Evolutionary conservation across 2,797 vertebrate species (phyloP), one percentile per base, ranked within the genome.

Genomic region (Sebastes umbrosus): DNA sequence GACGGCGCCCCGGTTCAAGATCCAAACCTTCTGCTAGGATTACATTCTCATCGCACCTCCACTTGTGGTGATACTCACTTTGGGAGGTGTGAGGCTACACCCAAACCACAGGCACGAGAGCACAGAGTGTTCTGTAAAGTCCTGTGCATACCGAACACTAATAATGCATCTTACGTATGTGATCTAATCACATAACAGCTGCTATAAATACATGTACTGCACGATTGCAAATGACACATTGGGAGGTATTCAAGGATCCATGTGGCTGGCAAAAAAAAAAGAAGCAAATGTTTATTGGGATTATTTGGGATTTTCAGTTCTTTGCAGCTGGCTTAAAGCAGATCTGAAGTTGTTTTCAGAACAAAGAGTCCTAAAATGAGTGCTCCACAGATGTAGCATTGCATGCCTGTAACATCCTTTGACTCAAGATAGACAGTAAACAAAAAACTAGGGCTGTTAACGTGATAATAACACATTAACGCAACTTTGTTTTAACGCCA

Each of bases 61-160:
- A 74, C 74, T 57, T 84, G 65, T 50, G 83, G 72, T 80, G 64
- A 86, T 86, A 80, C 39, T 80, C 9, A 82, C 43, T 80, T 80
- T 88, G 67, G 64, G 68, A 86, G 87, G 88, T 90, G 90, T 80
- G 79, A 91, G 70, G 86, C 82, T 89, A 84, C 94, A 88, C 91
- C 92, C 84, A 87, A 91, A 89, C 85, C 91, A 90, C 88, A 92
- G 22, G 66, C 80, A 80, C 55, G n/a, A 50, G 70, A 80, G 57
- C 66, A 71, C 58, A 84, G 1, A 25, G 27, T 55, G 43, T 80
- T 90, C 74, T 87, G 4, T 65, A 14, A 70, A 75, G 27, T 75
- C 55, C 24, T 60, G 57, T 22, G 25, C 11, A 80, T 12, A 36
- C 12, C 3, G 22, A 55, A 50, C 27, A 55, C 64, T 69, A 59